These are phyloP conservation scores for Aspidiotus rigidus DNA, from an alignment of 2,888 invertebrate species.

Conservation along the genomic window DNA sequence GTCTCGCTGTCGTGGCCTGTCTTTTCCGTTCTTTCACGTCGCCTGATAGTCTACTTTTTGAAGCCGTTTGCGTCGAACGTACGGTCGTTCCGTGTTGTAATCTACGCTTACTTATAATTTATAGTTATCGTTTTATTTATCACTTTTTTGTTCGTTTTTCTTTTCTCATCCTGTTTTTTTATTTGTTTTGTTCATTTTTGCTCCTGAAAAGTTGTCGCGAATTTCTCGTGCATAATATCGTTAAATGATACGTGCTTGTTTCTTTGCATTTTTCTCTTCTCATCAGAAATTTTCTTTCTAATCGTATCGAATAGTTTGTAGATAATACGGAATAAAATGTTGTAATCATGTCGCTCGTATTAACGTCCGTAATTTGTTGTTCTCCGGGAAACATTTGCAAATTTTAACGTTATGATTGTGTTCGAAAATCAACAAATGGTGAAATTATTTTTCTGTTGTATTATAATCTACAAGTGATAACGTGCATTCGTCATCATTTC, in stretches of 20 bases:
- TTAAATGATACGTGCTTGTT: background rate
- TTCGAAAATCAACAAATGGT: background rate
- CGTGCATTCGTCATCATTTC: conserved; percentile 26
- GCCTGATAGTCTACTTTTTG: conserved; percentile 35
- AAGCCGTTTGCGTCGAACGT: conserved; percentile 24
- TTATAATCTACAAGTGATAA: conserved; percentile 21
- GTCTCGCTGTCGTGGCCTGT: conserved; percentile 28
- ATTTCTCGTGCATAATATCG: conserved; percentile 1
- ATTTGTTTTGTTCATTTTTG: conserved; percentile 2
- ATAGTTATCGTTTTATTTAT: conserved; percentile 21
- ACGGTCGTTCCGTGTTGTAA: conserved; percentile 4
- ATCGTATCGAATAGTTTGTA: background rate
- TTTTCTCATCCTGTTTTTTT: conserved; percentile 10
- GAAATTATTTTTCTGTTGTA: conserved; percentile 11
- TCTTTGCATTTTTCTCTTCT: background rate
- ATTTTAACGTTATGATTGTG: background rate
- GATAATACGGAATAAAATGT: conserved; percentile 1
- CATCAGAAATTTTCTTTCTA: background rate
- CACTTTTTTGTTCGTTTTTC: conserved; percentile 11
- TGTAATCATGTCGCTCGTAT: background rate
- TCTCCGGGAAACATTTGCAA: conserved; percentile 1
- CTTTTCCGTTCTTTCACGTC: conserved; percentile 28
- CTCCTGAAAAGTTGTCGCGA: conserved; percentile 7
- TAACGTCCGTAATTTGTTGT: background rate
- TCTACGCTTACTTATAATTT: conserved; percentile 1